phyloP scores from a whole-genome alignment of 2,113 vertebrate species.

The Orycteropus afer region DNA sequence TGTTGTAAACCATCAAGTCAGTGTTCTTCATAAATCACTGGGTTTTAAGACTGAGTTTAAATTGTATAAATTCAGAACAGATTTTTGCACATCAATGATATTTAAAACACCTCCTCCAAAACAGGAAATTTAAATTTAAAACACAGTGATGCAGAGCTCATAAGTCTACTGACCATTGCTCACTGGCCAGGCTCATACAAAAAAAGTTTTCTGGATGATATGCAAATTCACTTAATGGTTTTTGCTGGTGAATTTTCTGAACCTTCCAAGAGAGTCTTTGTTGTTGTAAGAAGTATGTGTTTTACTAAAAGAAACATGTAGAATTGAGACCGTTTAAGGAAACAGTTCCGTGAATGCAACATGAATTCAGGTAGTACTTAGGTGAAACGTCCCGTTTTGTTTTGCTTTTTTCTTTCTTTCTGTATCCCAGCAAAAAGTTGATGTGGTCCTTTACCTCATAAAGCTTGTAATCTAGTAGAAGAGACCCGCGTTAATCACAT shows the following conservation, averaged over 20 bases:
- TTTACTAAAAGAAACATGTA: slow-evolving; percentile 42
- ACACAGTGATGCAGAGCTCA: not conserved
- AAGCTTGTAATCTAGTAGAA: not conserved
- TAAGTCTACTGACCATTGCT: slow-evolving; percentile 13
- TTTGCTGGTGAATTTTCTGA: slow-evolving; percentile 48
- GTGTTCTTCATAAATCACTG: slow-evolving; percentile 70
- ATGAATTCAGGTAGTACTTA: not conserved
- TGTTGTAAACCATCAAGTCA: slow-evolving; percentile 66
- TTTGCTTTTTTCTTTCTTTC: not conserved
- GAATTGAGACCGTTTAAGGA: slow-evolving; percentile 14
- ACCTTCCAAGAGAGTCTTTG: not conserved
- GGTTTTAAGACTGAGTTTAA: slow-evolving; percentile 60
- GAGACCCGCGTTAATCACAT: not conserved
- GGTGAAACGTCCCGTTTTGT: not conserved
- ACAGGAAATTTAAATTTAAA: slow-evolving; percentile 39
- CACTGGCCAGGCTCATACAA: slow-evolving; percentile 37
- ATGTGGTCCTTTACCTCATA: not conserved
- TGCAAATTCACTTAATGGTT: slow-evolving; percentile 64
- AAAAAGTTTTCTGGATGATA: slow-evolving; percentile 36
- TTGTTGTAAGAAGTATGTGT: slow-evolving; percentile 4
- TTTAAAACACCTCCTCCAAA: slow-evolving; percentile 46
- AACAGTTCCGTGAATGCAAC: not conserved
- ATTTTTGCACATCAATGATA: not conserved
- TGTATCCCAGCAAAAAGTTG: not conserved
- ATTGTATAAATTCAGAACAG: slow-evolving; percentile 66